Base-by-base conservation (phyloP, 2,797 vertebrate species). In the Clarias laeviceps region DNA sequence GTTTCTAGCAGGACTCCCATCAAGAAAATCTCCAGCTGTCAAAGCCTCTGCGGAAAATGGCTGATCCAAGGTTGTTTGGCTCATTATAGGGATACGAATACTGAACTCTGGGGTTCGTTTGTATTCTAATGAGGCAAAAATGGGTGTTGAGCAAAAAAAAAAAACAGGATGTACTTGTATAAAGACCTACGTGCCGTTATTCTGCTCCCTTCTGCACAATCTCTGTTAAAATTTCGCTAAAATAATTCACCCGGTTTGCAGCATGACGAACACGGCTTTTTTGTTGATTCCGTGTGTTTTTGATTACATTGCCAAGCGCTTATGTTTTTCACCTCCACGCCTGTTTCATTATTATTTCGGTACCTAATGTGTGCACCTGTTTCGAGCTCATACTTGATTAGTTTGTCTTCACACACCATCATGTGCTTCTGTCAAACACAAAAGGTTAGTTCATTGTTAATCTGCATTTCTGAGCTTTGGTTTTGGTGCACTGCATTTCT, bases 1-100 rank as follows among this genome's bases (percentile, higher is more conserved):
- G 72, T 82, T 76, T 82, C 45, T 50, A 68, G 29, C 70, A 81
- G 54, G 40, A 37, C 59, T 34, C 34, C 80, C 59, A 74, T 74
- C 29, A 72, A 85, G 54, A 68, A 20, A 24, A 61, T 29, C 54
- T 70, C 59, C 45, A 65, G 61, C 82, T 77, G 61, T 77, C 76
- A 70, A 61, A 9, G n/a, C 76, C 66, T 85, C 11, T 22, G 64
- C 40, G 32, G 80, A 54, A 70, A 82, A 82, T 18, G 66, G 54
- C 54, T 37, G 20, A 70, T 70, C 50, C 80, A 34, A 70, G 29
- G 80, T 70, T 81, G 62, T 66, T 54, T 32, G n/a, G 18, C 40
- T 81, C 79, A 54, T 81, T 81, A 81, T 66, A 18, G 27, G 17
- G 11, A 80, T 18, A 64, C 22, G 65, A 80, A 8, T 54, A 22